These are phyloP conservation scores for Hippopotamyrus pictus DNA, from an alignment of 2,797 vertebrate species.

Conservation along the genomic window DNA sequence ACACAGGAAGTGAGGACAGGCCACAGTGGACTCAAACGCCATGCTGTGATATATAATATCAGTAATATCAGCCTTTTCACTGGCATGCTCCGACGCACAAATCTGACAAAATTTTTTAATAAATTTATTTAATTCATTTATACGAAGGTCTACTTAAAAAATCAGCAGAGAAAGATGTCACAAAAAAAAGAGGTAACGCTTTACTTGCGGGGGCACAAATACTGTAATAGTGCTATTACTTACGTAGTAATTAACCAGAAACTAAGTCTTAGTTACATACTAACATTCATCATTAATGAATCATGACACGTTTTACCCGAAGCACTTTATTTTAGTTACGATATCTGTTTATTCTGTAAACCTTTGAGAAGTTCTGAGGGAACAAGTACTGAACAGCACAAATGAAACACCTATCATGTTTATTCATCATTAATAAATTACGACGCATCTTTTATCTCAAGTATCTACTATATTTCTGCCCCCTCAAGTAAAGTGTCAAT, in stretches of 20 bases:
- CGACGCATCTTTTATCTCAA: neutral
- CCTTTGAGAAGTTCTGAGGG: neutral
- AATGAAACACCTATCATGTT: neutral
- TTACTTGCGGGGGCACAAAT: neutral
- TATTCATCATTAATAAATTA: neutral
- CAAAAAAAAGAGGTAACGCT: neutral
- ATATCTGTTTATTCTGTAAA: neutral
- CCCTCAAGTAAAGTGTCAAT: neutral
- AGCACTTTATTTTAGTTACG: neutral
- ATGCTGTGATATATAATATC: neutral
- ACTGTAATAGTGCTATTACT: neutral
- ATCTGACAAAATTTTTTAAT: neutral
- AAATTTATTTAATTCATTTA: neutral
- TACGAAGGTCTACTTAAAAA: neutral
- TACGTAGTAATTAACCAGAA: neutral
- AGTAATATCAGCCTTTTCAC: neutral
- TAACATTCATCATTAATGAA: neutral
- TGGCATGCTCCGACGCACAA: neutral
- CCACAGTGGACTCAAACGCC: neutral
- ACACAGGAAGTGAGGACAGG: conserved; percentile 26
- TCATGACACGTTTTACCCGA: neutral
- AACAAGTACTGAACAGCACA: neutral
- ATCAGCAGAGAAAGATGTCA: neutral
- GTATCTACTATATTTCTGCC: neutral
- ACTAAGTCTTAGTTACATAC: neutral